phyloP scores from a whole-genome alignment of 2,888 invertebrate species.

The Polietes domitor region DNA sequence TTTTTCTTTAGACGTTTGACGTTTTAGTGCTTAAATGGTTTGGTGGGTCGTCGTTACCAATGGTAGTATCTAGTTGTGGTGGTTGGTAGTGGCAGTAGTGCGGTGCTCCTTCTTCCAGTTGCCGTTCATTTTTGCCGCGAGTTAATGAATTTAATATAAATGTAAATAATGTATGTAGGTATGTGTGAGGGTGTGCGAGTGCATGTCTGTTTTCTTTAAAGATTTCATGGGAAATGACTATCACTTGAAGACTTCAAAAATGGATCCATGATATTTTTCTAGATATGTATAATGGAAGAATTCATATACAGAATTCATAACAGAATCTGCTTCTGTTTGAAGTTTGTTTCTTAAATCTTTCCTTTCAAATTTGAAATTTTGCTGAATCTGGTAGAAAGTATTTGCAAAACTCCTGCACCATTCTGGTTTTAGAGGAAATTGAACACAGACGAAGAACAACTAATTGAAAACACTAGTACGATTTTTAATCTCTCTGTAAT shows the following conservation, averaged over 20 bases:
- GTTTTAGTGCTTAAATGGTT: conserved; percentile 13
- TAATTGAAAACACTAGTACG: too few species aligned
- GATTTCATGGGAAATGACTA: conserved; percentile 25
- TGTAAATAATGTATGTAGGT: neutral
- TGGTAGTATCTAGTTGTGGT: too few species aligned
- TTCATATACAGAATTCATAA: neutral
- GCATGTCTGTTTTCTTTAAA: neutral
- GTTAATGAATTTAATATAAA: conserved; percentile 27
- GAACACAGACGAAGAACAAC: too few species aligned
- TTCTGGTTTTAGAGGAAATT: too few species aligned
- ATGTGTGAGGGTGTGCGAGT: neutral
- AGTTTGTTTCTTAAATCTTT: conserved; percentile 31
- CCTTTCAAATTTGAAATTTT: neutral
- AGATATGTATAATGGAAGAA: too few species aligned
- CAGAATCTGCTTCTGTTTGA: neutral
- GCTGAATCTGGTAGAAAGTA: too few species aligned
- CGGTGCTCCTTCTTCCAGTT: conserved; percentile 28
- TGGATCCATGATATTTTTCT: too few species aligned
- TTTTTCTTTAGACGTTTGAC: conserved; percentile 50
- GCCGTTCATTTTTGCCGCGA: conserved; percentile 9
- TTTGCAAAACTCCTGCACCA: too few species aligned
- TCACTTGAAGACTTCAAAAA: conserved; percentile 4
- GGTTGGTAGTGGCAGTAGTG: neutral
- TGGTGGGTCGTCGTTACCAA: neutral
- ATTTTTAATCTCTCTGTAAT: too few species aligned